Percentiles rank a stretch among this genome's conserved stretches.
These are phyloP conservation scores for Rhizomys pruinosus DNA, from an alignment of 2,113 vertebrate genomes.

Conservation along the genomic window DNA sequence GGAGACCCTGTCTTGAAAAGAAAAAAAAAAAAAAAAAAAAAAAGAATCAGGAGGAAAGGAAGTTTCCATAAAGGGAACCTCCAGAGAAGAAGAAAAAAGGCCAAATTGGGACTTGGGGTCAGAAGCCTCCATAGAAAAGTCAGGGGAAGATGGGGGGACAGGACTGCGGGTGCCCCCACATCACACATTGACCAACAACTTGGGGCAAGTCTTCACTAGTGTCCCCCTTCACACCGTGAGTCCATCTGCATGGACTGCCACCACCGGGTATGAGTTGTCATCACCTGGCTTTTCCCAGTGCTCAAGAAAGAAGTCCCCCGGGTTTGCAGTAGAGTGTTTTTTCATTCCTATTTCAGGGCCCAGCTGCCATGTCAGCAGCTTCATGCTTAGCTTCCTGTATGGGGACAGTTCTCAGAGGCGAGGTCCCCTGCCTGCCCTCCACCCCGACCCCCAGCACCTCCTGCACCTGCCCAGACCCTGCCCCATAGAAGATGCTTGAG, in stretches of 20 bases:
- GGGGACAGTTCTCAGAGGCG: too few species aligned
- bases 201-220: neutral
- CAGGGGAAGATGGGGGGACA: neutral
- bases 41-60: too few species aligned
- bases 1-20: too few species aligned
- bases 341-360: neutral
- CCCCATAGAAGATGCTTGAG: neutral
- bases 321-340: neutral
- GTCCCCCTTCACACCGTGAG: neutral
- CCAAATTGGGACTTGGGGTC: neutral
- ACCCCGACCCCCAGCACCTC: too few species aligned
- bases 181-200: neutral
- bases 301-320: neutral
- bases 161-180: neutral
- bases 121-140: neutral
- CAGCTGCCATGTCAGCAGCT: neutral
- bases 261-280: neutral
- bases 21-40: neutral
- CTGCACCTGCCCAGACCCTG: neutral
- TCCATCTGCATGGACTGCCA: neutral
- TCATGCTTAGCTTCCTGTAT: neutral
- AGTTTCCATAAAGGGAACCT: too few species aligned
- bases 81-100: neutral
- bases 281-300: neutral
- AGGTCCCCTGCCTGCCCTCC: neutral